phyloP scores from a whole-genome alignment of 2,797 vertebrate species.

The Malacoraja senta region DNA sequence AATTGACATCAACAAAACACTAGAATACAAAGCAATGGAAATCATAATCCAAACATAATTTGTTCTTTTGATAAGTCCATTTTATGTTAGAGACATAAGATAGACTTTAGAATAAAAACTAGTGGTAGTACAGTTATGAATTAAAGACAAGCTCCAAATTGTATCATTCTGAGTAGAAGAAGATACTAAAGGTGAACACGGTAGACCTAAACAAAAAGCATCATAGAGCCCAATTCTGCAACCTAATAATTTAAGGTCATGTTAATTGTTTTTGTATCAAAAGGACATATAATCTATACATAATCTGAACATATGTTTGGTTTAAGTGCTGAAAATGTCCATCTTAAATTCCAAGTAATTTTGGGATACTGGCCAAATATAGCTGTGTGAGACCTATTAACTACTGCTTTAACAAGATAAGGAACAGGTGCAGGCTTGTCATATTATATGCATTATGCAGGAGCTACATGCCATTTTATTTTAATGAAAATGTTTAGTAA shows the following conservation, averaged over 20 bases:
- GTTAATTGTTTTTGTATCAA: background rate
- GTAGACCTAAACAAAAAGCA: too few species aligned
- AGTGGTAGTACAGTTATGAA: too few species aligned
- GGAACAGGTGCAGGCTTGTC: conserved; percentile 25
- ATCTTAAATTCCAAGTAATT: background rate
- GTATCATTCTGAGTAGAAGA: too few species aligned
- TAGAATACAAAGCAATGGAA: too few species aligned
- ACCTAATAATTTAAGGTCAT: background rate
- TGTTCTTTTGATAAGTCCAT: too few species aligned
- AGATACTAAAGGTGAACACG: too few species aligned
- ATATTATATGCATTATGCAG: conserved; percentile 5
- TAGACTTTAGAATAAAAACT: too few species aligned
- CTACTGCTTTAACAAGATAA: background rate
- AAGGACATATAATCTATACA: background rate
- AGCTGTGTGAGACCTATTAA: background rate
- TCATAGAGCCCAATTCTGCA: too few species aligned
- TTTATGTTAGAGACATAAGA: too few species aligned
- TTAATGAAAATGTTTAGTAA: conserved; percentile 21
- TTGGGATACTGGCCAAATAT: conserved; percentile 13
- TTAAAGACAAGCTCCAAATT: too few species aligned
- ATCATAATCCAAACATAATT: too few species aligned
- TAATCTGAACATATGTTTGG: conserved; percentile 18
- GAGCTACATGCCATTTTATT: conserved; percentile 2
- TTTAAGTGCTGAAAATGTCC: background rate
- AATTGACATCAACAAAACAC: too few species aligned